phyloP scores from a whole-genome alignment of 2,888 invertebrate species.

The Eurytoma adleriae region DNA sequence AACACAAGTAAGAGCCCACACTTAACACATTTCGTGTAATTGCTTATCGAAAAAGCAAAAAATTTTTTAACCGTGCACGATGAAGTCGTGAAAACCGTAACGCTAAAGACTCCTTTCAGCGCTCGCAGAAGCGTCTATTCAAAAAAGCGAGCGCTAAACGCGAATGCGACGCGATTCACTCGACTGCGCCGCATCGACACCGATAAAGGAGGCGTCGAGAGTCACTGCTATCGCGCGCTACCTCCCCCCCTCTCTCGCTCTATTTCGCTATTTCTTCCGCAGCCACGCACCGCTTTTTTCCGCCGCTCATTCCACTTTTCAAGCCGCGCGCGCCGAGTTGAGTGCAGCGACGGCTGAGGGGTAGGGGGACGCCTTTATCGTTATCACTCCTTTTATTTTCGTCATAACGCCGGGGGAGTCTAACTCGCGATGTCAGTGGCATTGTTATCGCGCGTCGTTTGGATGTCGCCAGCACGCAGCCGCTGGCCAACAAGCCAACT shows the following conservation, averaged over 20 bases:
- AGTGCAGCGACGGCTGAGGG: neutral
- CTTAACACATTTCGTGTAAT: too few relatives aligned
- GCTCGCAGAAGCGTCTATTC: constrained; percentile 17
- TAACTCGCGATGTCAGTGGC: constrained; percentile 31
- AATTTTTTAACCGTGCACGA: too few relatives aligned
- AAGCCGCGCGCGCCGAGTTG: neutral
- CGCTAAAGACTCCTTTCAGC: neutral
- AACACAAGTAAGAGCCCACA: too few relatives aligned
- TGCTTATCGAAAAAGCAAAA: too few relatives aligned
- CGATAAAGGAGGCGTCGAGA: constrained; percentile 28
- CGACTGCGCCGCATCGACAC: neutral
- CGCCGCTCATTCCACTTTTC: constrained; percentile 29
- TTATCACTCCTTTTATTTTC: constrained; percentile 53
- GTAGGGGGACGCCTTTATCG: constrained; percentile 38
- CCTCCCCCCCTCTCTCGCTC: neutral
- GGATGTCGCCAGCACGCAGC: constrained; percentile 20
- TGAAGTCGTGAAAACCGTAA: too few relatives aligned
- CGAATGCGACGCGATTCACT: neutral
- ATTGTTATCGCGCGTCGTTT: constrained; percentile 47
- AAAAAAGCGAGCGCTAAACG: constrained; percentile 3
- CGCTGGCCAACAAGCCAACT: constrained; percentile 15
- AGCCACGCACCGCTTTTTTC: neutral
- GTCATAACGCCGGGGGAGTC: constrained; percentile 41
- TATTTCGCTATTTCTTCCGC: constrained; percentile 2
- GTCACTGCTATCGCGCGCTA: neutral